These are phyloP conservation scores for Condylura cristata DNA, from an alignment of 2,113 vertebrate species.

Conservation along the genomic window DNA sequence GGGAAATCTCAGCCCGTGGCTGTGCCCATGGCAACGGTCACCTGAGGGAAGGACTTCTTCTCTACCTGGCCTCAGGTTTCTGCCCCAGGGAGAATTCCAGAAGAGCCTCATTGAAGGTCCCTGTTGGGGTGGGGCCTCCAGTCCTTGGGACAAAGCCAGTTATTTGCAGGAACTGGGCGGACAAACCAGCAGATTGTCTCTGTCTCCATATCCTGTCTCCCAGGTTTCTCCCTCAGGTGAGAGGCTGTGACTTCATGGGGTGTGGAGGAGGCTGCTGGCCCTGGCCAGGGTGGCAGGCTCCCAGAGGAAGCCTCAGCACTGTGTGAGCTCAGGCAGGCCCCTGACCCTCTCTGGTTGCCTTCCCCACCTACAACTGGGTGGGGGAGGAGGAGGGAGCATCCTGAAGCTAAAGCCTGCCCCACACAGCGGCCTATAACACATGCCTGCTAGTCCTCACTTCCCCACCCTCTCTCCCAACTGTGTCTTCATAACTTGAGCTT, in stretches of 20 bases:
- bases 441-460: background rate
- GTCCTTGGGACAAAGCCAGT: background rate
- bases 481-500: background rate
- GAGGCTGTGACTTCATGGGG: background rate
- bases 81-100: constrained; percentile 69
- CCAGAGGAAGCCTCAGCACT: background rate
- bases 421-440: background rate
- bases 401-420: background rate
- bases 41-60: background rate
- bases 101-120: constrained; percentile 43
- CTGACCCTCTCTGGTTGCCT: background rate
- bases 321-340: background rate
- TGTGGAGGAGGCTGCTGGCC: background rate
- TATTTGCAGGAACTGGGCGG: background rate
- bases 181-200: background rate
- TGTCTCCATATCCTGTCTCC: background rate
- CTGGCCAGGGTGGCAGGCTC: background rate
- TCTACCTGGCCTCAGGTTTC: constrained; percentile 76
- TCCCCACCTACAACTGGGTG: background rate
- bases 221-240: background rate
- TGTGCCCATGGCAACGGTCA: constrained; percentile 32
- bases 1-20: background rate
- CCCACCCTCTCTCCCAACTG: fast-evolving
- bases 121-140: background rate
- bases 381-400: too few relatives aligned